phyloP scores from a whole-genome alignment of 2,797 vertebrate species.

The Microcaecilia unicolor region DNA sequence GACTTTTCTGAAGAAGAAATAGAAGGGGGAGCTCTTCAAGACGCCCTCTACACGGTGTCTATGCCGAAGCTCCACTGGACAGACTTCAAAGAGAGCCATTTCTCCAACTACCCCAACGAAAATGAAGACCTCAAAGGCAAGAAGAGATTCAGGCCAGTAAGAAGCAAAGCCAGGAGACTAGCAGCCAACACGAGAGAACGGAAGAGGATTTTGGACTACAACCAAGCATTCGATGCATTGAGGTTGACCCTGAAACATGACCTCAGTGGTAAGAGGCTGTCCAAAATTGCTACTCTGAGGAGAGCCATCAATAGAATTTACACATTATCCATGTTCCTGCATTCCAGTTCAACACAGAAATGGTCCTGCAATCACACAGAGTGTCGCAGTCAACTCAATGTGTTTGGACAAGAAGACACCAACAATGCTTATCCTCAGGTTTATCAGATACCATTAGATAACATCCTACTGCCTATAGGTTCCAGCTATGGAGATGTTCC shows the following conservation, averaged over 20 bases:
- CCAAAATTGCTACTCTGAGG: conserved; percentile 89
- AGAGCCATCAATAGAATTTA: conserved; percentile 78
- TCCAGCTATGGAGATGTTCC: neutral
- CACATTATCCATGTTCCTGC: conserved; percentile 75
- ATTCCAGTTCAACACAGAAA: conserved; percentile 34
- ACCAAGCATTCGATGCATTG: conserved; percentile 90
- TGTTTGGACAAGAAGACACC: fast-evolving
- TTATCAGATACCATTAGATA: neutral
- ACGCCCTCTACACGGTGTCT: neutral
- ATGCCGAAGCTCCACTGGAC: conserved; percentile 17
- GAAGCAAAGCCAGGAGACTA: conserved; percentile 78
- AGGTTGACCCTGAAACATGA: conserved; percentile 79
- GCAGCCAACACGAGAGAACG: conserved; percentile 89
- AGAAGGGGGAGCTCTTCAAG: conserved; percentile 1
- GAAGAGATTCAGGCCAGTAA: conserved; percentile 67
- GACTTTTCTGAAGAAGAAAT: conserved; percentile 61
- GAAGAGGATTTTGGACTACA: conserved; percentile 93
- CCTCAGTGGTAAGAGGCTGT: conserved; percentile 82
- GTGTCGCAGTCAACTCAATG: conserved; percentile 16
- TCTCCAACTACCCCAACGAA: conserved; percentile 30
- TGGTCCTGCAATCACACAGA: conserved; percentile 48
- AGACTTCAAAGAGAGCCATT: conserved; percentile 36
- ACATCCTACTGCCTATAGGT: neutral
- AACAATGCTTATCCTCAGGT: neutral
- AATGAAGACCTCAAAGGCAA: conserved; percentile 46